Conservation (phyloP, 2,888 invertebrate genomes). For the Plusia festucae region DNA sequence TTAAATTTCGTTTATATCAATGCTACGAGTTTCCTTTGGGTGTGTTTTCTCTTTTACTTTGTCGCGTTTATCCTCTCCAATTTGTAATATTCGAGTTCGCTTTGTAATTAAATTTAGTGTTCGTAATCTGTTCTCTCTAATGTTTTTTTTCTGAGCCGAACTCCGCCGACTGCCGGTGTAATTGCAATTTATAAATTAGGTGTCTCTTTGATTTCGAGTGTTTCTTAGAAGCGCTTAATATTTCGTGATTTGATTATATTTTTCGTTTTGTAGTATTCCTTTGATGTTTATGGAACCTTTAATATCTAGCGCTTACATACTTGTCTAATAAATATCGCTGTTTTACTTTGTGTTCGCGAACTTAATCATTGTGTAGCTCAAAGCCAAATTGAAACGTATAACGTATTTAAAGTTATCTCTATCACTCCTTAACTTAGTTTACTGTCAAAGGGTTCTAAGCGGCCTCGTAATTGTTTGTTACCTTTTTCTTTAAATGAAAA, state of each 20-base stretch:
- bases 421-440: conserved; percentile 47
- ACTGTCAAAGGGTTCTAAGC: conserved; percentile 51
- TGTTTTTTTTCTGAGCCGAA: conserved; percentile 73
- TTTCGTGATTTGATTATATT: conserved; percentile 76
- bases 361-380: conserved; percentile 49
- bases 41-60: conserved; percentile 89
- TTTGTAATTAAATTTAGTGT: conserved; percentile 89
- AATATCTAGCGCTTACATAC: conserved; percentile 51
- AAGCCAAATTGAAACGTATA: conserved; percentile 49
- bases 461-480: conserved; percentile 28
- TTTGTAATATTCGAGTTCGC: conserved; percentile 88
- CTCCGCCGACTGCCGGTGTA: conserved; percentile 77
- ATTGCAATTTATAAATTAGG: conserved; percentile 88
- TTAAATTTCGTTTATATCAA: conserved; percentile 90
- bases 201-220: conserved; percentile 80
- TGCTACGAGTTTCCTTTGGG: conserved; percentile 88
- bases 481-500: conserved; percentile 42
- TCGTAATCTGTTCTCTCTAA: conserved; percentile 85
- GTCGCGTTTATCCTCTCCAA: conserved; percentile 89
- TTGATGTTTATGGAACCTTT: conserved; percentile 67
- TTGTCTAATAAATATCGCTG: conserved; percentile 51
- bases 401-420: conserved; percentile 54
- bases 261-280: conserved; percentile 71
- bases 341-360: conserved; percentile 47
- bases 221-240: conserved; percentile 76